A percentile compares a stretch with the other conserved stretches of the same genome.
Conservation (phyloP, 2,113 vertebrate species). For the Myxocyprinus asiaticus region DNA sequence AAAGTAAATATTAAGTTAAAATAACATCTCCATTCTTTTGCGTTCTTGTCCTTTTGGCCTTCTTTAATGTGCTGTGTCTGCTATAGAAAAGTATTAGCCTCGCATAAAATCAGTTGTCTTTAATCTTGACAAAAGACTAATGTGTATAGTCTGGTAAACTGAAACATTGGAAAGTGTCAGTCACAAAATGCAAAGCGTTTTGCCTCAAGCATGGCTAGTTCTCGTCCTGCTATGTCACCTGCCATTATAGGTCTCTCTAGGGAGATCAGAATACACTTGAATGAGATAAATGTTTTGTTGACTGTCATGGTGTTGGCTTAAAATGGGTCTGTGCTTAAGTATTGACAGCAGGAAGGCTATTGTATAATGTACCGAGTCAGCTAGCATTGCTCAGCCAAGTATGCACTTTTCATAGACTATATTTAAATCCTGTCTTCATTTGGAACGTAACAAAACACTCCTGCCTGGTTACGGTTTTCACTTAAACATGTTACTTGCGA, state of each 20-base stretch:
- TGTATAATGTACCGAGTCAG: slow-evolving; percentile 30
- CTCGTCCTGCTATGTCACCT: slow-evolving; percentile 25
- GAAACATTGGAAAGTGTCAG: slow-evolving; percentile 19
- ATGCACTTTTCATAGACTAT: slow-evolving; percentile 33
- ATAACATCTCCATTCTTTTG: slow-evolving; percentile 76
- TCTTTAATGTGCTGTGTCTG: slow-evolving; percentile 86
- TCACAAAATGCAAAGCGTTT: slow-evolving; percentile 33
- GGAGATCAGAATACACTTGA: slow-evolving; percentile 35
- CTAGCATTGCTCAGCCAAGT: slow-evolving; percentile 41
- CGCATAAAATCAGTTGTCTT: slow-evolving; percentile 79
- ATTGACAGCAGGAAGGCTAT: slow-evolving; percentile 39
- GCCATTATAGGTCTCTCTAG: slow-evolving; percentile 5
- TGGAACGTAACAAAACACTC: slow-evolving; percentile 68
- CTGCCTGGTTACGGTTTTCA: slow-evolving; percentile 79
- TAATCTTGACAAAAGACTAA: slow-evolving; percentile 66
- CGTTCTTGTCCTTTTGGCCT: slow-evolving; percentile 78
- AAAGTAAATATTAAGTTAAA: slow-evolving; percentile 58
- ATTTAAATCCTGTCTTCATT: slow-evolving; percentile 47
- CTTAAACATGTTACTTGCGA: slow-evolving; percentile 62
- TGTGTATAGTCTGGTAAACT: slow-evolving; percentile 55
- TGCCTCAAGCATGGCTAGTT: slow-evolving; percentile 24
- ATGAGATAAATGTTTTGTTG: slow-evolving; percentile 32
- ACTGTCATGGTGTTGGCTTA: slow-evolving; percentile 27
- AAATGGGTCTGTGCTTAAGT: slow-evolving; percentile 35
- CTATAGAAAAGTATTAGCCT: slow-evolving; percentile 89